phyloP scores from a whole-genome alignment of 2,797 vertebrate genomes.

The Sphenopsis melanotis region DNA sequence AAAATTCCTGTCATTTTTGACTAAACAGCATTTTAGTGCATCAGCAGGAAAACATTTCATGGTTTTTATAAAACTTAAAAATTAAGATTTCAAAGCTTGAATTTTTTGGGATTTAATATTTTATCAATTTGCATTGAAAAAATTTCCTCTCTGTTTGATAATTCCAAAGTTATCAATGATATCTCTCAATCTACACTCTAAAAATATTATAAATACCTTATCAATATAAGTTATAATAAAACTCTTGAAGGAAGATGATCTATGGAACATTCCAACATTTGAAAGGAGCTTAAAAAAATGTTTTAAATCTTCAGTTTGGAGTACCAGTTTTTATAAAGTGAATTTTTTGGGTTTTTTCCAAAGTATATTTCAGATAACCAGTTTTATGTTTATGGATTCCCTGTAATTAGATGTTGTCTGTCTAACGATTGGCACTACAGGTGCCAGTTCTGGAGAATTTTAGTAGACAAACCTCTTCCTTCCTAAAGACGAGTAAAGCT shows the following conservation, averaged over 20 bases:
- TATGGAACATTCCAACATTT: neutral
- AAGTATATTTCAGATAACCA: neutral
- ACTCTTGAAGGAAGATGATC: neutral
- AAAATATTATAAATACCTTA: neutral
- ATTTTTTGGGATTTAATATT: neutral
- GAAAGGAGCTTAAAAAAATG: neutral
- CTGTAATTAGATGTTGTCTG: neutral
- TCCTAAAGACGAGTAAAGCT: constrained; percentile 10
- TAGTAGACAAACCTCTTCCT: neutral
- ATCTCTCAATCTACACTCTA: neutral
- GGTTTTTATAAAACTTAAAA: neutral
- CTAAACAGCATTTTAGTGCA: neutral
- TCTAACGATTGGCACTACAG: neutral
- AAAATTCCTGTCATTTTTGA: neutral
- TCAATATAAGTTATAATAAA: neutral
- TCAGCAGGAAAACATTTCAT: neutral
- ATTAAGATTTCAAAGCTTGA: neutral
- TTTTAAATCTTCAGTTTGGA: neutral
- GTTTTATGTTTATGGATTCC: neutral
- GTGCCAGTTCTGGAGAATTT: neutral
- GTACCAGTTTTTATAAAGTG: neutral
- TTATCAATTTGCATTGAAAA: neutral
- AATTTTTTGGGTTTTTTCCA: accelerated
- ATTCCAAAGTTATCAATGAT: neutral
- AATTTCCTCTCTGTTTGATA: neutral